These are phyloP conservation scores for Drosophila rufa DNA, from an alignment of 1,140 invertebrate species.

Conservation along the genomic window DNA sequence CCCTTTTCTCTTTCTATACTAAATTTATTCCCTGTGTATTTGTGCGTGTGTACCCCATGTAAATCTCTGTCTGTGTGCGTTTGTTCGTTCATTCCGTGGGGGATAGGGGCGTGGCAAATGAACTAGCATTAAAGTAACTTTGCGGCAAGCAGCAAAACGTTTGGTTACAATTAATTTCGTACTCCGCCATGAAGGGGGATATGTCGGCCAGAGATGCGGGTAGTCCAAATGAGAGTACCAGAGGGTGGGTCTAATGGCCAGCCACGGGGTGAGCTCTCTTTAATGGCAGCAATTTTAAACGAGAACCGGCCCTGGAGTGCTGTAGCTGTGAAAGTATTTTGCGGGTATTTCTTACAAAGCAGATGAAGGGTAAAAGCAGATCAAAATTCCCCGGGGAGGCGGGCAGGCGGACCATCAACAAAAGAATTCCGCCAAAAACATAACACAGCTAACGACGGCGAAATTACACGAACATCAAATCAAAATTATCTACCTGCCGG, in stretches of 20 bases:
- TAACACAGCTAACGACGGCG: slow-evolving; percentile 7
- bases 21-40: slow-evolving; percentile 12
- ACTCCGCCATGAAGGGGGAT: slow-evolving; percentile 27
- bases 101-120: slow-evolving; percentile 67
- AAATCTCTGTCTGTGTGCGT: slow-evolving; percentile 10
- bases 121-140: slow-evolving; percentile 73
- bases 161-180: slow-evolving; percentile 74
- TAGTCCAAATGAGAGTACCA: background rate
- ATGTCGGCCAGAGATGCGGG: slow-evolving; percentile 6
- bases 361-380: slow-evolving; percentile 26
- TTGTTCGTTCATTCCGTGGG: slow-evolving; percentile 23
- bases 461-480: slow-evolving; percentile 41
- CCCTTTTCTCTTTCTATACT: background rate
- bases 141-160: slow-evolving; percentile 78
- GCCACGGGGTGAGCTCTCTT: slow-evolving; percentile 12
- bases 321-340: slow-evolving; percentile 35
- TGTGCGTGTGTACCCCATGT: slow-evolving; percentile 28
- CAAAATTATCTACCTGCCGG: slow-evolving; percentile 43
- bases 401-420: slow-evolving; percentile 9
- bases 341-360: slow-evolving; percentile 1
- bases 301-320: slow-evolving; percentile 35
- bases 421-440: slow-evolving; percentile 21
- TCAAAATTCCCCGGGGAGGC: slow-evolving; percentile 12
- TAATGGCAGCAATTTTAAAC: slow-evolving; percentile 56
- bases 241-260: slow-evolving; percentile 11